phyloP scores from a whole-genome alignment of 2,797 vertebrate species.

The Oreonectes daqikongensis region DNA sequence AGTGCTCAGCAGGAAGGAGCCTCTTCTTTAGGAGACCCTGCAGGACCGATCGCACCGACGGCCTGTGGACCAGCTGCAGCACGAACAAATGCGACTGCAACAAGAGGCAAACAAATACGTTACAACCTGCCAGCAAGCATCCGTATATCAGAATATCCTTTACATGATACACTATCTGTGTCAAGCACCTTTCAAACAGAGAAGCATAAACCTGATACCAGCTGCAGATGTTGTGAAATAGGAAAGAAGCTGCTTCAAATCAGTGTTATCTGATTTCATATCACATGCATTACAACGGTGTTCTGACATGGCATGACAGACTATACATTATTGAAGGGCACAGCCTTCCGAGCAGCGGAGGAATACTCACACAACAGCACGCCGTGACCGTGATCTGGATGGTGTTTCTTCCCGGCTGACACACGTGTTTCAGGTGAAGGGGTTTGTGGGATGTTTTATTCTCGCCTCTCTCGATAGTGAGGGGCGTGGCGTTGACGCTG shows the following conservation, averaged over 20 bases:
- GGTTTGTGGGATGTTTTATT: slow-evolving; percentile 99
- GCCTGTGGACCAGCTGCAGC: slow-evolving; percentile 96
- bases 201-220: slow-evolving; percentile 41
- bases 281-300: slow-evolving; percentile 33
- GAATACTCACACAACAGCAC: slow-evolving; percentile 92
- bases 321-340: slow-evolving; percentile 43
- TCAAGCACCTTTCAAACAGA: slow-evolving; percentile 31
- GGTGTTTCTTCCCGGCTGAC: slow-evolving; percentile 97
- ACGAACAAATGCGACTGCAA: slow-evolving; percentile 97
- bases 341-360: slow-evolving; percentile 12
- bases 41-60: slow-evolving; percentile 94
- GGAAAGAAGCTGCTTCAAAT: slow-evolving; percentile 42
- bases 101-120: slow-evolving; percentile 37
- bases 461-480: slow-evolving; percentile 97
- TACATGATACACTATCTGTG: slow-evolving; percentile 38
- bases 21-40: slow-evolving; percentile 97
- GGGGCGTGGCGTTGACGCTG: slow-evolving; percentile 98
- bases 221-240: slow-evolving; percentile 20
- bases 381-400: slow-evolving; percentile 99
- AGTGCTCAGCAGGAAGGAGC: slow-evolving; percentile 95
- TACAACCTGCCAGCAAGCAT: slow-evolving; percentile 32
- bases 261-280: slow-evolving; percentile 50
- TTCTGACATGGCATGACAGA: slow-evolving; percentile 14
- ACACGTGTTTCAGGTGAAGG: slow-evolving; percentile 97
- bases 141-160: slow-evolving; percentile 42